These are phyloP conservation scores for Syngnathus typhle DNA, from an alignment of 2,113 vertebrate species.

Conservation along the genomic window DNA sequence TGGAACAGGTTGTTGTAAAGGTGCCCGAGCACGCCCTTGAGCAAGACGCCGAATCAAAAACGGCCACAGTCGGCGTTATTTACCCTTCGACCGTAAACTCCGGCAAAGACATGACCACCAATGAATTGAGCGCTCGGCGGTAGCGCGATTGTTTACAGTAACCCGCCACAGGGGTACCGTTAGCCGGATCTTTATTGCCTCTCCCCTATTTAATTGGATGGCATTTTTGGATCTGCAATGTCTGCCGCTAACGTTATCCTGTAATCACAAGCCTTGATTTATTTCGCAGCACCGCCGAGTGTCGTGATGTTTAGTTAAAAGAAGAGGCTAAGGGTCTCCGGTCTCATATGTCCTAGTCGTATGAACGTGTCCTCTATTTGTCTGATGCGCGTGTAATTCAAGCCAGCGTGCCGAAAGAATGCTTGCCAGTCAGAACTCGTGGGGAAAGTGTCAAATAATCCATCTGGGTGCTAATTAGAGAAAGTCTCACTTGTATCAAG, in stretches of 20 bases:
- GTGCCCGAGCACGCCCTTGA: neutral
- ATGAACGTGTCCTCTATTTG: slow-evolving; percentile 27
- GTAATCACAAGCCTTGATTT: neutral
- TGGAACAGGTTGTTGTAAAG: neutral
- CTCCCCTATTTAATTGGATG: neutral
- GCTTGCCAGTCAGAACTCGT: slow-evolving; percentile 22
- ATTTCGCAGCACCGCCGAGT: neutral
- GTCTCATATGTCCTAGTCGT: slow-evolving; percentile 4
- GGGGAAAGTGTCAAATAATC: slow-evolving; percentile 35
- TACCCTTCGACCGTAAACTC: neutral
- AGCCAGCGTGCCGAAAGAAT: slow-evolving; percentile 12
- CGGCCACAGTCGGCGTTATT: neutral
- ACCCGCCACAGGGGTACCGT: neutral
- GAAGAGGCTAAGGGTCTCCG: slow-evolving; percentile 1
- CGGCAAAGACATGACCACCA: neutral
- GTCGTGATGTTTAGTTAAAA: neutral
- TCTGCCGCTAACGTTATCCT: neutral
- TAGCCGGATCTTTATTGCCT: neutral
- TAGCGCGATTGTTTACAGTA: neutral
- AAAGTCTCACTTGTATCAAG: slow-evolving; percentile 40
- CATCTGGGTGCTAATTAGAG: slow-evolving; percentile 54
- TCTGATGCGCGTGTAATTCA: slow-evolving; percentile 41
- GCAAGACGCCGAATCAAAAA: neutral
- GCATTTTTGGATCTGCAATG: neutral
- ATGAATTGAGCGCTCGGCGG: neutral